Evolutionary conservation across 2,888 invertebrate species (phyloP).

Genomic region (Diarsia dahlii): DNA sequence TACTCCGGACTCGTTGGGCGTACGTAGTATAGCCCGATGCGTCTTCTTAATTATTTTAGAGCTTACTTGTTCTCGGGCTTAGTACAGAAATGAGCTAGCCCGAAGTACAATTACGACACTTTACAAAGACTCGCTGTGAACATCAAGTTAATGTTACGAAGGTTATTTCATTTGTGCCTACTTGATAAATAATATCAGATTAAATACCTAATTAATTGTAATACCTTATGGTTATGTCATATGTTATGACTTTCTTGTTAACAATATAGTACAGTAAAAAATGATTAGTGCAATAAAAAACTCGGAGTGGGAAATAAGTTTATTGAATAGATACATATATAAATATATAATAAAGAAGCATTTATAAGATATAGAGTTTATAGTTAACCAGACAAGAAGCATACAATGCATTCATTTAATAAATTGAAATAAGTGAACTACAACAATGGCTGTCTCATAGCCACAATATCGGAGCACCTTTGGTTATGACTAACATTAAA

Average conservation of each 20-base stretch:
- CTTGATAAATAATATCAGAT: not conserved
- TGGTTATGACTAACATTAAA: not conserved
- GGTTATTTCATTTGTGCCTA: not conserved
- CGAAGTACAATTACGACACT: not conserved
- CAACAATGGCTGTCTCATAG: not conserved
- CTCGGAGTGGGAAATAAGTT: constrained; percentile 63
- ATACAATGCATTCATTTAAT: not conserved
- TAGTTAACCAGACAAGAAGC: not conserved
- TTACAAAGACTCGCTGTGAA: not conserved
- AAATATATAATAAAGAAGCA: constrained; percentile 38
- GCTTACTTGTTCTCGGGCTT: not conserved
- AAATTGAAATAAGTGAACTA: not conserved
- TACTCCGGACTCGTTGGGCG: not conserved
- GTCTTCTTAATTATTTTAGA: not conserved
- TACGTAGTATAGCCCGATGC: too few species aligned
- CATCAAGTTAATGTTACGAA: not conserved
- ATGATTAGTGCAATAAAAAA: constrained; percentile 68
- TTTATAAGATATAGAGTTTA: constrained; percentile 39
- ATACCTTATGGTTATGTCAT: too few species aligned
- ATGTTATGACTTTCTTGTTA: not conserved
- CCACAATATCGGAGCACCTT: not conserved
- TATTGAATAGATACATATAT: constrained; percentile 70
- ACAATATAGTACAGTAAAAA: not conserved
- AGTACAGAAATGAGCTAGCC: not conserved
- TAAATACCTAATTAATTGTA: not conserved